Percentiles rank a stretch among this genome's conserved stretches.
Evolutionary conservation across 2,113 vertebrate genomes (phyloP).

Genomic region (Trogon surrucura): DNA sequence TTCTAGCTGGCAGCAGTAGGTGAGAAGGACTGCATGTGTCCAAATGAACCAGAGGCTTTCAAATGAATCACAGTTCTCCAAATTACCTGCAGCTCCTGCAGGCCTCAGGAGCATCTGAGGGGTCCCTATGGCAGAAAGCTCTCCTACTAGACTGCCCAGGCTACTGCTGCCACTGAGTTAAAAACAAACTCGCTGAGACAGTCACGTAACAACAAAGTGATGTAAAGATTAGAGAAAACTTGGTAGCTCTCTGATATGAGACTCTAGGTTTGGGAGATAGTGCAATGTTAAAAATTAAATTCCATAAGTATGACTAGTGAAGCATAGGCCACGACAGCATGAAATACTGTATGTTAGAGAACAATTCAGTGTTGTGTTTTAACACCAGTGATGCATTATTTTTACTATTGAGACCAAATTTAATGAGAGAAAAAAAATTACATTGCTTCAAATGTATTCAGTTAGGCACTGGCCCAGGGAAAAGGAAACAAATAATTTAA

Average conservation of each 20-base stretch:
- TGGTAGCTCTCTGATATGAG: constrained; percentile 30
- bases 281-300: constrained; percentile 68
- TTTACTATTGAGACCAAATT: constrained; percentile 47
- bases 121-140: neutral
- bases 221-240: neutral
- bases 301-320: constrained; percentile 58
- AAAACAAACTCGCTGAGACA: neutral
- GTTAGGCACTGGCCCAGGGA: neutral
- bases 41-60: neutral
- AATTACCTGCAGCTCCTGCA: neutral
- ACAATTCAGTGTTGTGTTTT: constrained; percentile 16
- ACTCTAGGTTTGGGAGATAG: constrained; percentile 13
- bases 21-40: neutral
- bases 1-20: neutral
- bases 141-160: neutral
- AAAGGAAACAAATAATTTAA: neutral
- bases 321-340: constrained; percentile 15
- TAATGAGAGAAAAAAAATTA: neutral
- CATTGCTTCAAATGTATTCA: neutral
- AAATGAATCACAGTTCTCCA: neutral
- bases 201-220: neutral
- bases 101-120: neutral
- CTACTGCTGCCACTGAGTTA: neutral
- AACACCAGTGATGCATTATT: constrained; percentile 11
- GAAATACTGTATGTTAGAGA: constrained; percentile 1